These are phyloP conservation scores for Chamaea fasciata DNA, from an alignment of 2,113 vertebrate genomes.

Conservation along the genomic window DNA sequence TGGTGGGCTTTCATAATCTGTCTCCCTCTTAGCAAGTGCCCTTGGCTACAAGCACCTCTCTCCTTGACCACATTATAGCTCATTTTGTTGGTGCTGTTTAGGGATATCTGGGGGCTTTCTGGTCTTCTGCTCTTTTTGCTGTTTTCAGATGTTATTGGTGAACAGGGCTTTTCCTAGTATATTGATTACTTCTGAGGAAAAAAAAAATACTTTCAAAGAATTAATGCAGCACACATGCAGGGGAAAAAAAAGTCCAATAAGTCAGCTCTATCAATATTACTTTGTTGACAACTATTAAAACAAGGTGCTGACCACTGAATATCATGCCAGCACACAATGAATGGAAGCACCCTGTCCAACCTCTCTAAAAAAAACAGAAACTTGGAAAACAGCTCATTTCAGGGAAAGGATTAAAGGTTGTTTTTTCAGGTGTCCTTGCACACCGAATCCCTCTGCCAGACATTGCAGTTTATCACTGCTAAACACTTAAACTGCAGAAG, in stretches of 20 bases:
- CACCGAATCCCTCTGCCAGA: neutral
- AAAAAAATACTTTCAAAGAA: neutral
- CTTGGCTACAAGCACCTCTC: neutral
- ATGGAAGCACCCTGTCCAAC: neutral
- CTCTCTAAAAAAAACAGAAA: neutral
- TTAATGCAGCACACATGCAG: neutral
- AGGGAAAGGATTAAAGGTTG: neutral
- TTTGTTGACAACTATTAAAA: neutral
- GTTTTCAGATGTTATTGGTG: neutral
- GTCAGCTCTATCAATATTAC: neutral
- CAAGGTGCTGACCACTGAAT: neutral
- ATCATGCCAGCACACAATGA: neutral
- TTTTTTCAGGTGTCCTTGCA: neutral
- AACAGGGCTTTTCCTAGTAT: neutral
- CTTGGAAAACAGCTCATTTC: neutral
- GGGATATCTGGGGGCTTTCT: neutral
- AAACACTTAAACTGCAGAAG: neutral
- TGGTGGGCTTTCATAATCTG: neutral
- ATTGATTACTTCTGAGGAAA: neutral
- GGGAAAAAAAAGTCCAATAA: neutral
- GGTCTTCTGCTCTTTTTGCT: neutral
- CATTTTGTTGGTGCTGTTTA: neutral
- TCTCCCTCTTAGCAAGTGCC: neutral
- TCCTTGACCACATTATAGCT: neutral
- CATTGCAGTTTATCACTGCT: neutral